A percentile compares a stretch with the other conserved stretches of the same genome.
These are phyloP conservation scores for Andricus grossulariae DNA, from an alignment of 1,140 invertebrate species.

Conservation along the genomic window DNA sequence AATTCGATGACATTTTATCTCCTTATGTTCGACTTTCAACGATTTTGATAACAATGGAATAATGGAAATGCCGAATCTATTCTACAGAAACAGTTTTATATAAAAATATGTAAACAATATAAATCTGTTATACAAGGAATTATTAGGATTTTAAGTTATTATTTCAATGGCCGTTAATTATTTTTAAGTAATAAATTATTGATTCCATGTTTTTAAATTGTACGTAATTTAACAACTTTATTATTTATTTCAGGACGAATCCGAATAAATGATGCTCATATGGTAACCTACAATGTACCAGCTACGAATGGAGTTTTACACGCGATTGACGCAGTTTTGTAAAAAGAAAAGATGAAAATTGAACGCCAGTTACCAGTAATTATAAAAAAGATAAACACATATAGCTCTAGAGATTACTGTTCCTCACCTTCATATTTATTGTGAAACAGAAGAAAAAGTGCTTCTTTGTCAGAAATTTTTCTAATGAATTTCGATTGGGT, in stretches of 20 bases:
- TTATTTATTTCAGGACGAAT: slow-evolving; percentile 82
- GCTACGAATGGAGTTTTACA: slow-evolving; percentile 93
- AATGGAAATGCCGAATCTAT: too few species aligned
- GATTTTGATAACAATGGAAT: too few species aligned
- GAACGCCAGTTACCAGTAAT: slow-evolving; percentile 20
- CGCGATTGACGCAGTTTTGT: slow-evolving; percentile 86
- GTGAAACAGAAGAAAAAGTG: not conserved
- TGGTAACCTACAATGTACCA: slow-evolving; percentile 88
- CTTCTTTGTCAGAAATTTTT: not conserved
- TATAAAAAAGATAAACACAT: slow-evolving; percentile 32
- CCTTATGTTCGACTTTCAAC: too few species aligned
- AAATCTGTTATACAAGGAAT: too few species aligned
- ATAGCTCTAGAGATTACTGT: slow-evolving; percentile 7
- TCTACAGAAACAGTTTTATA: too few species aligned
- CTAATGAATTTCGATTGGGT: not conserved
- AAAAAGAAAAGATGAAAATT: slow-evolving; percentile 52
- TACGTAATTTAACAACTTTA: not conserved
- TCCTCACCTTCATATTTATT: too few species aligned
- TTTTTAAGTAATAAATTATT: not conserved
- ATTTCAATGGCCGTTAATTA: too few species aligned
- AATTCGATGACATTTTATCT: too few species aligned
- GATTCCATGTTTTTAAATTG: not conserved
- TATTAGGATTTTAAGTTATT: too few species aligned
- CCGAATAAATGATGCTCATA: slow-evolving; percentile 86
- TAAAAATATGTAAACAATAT: too few species aligned